Evolutionary conservation across 2,888 invertebrate genomes (phyloP), one percentile per base, ranked within the genome.

Genomic region (Athripsodes cinereus): DNA sequence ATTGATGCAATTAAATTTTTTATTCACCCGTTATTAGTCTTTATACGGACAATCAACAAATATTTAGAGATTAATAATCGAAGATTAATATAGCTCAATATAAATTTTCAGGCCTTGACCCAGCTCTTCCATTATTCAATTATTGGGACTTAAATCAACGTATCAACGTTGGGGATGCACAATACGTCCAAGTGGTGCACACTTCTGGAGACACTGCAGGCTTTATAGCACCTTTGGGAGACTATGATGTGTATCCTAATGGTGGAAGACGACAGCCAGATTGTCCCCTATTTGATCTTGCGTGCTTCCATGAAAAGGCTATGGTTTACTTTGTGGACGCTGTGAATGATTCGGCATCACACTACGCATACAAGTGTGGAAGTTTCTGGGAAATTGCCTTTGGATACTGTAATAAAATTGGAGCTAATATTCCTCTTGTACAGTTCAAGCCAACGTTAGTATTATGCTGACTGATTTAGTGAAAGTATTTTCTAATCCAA

Each of bases 241-340:
- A 83, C 64, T 79, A 82, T n/a, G 83, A 84, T 71, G 83, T 83
- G 67, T 84, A 81, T 64, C 83, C 83, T 0, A 84, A 83, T 64
- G 83, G 83, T 0, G 83, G 83, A 1, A 74, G 74, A 5, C 66
- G 76, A 18, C 83, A 83, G 66, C 82, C 82, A 1, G 83, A 82
- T 2, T 83, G 83, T 65, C 71, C 72, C 1, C 69, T 74, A 1
- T 21, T 58, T n/a, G 18, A 35, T 8, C 40, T 49, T 10, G 44
- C 22, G 16, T 54, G 58, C 48, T 50, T 54, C 3, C 54, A 58
- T 20, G 1, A 18, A 2, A 19, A 11, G 21, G 51, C 56, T 1
- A 10, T 22, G 5, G n/a, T 2, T n/a, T 40, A 51, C 18, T 56
- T 56, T 26, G 2, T 46, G 10, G 20, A 56, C 13, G 19, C 47